Percentiles rank a stretch among this genome's conserved stretches.
phyloP scores from a whole-genome alignment of 64 coral and sea anemone genomes.

The Acropora yongei region DNA sequence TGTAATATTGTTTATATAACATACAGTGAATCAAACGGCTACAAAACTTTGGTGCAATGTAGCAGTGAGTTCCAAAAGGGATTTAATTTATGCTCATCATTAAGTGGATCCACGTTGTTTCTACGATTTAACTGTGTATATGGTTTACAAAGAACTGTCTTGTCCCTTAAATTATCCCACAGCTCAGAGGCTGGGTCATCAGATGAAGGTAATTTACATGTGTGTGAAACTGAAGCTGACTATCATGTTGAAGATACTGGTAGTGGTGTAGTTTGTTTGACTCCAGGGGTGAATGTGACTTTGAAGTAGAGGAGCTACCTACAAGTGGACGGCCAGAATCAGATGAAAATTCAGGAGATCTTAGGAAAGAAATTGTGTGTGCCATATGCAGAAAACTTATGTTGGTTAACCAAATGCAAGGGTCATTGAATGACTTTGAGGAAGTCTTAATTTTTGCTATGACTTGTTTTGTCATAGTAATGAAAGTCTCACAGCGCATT shows the following conservation, averaged over 20 bases:
- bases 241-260: not conserved
- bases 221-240: not conserved
- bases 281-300: not conserved
- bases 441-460: conserved; percentile 24
- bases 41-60: too few relatives aligned
- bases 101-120: too few relatives aligned
- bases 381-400: conserved; percentile 2
- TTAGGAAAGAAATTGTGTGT: not conserved
- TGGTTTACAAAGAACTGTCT: too few relatives aligned
- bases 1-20: too few relatives aligned
- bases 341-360: not conserved
- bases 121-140: too few relatives aligned
- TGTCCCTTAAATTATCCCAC: too few relatives aligned
- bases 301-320: too few relatives aligned
- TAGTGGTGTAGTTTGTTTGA: not conserved
- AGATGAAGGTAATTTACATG: not conserved
- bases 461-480: conserved; percentile 21
- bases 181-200: not conserved
- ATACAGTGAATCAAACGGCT: too few relatives aligned
- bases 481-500: not conserved
- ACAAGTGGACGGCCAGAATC: not conserved
- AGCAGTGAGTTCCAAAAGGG: too few relatives aligned
- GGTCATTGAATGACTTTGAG: conserved; percentile 3
- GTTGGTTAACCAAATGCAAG: conserved; percentile 25
- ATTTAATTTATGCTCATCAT: too few relatives aligned